Base-by-base conservation (phyloP, 1,140 invertebrate genomes). In the Zaprionus davidi region DNA sequence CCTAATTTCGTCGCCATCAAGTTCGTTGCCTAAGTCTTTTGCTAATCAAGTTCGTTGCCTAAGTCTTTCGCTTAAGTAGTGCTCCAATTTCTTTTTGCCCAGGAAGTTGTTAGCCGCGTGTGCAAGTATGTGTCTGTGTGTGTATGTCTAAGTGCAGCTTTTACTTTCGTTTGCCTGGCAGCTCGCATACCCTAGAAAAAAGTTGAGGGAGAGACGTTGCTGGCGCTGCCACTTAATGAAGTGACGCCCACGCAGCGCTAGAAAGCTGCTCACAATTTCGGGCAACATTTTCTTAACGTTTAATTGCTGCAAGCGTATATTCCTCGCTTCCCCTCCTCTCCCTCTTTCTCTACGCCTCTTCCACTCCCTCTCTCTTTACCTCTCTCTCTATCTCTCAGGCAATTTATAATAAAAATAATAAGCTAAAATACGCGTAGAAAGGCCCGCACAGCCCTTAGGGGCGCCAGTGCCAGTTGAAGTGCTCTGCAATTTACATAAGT, bases 1-100 rank as follows among this genome's bases (percentile, higher is more conserved):
- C 20, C 85, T 84, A 84, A 88, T 87, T 87, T 88, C 71, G 81
- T 74, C 75, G 79, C 71, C 17, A 78, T 13, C 28, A 56, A 56
- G 46, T 51, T 51, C 46, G 46, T 51, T 51, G 46, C 46, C 46
- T 24, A 57, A 7, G 56, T 34, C n/a, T 7, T 59, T 26, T 26
- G 24, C 85, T 88, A 81, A 36, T 20, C 66, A 26, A 78, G 59
- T 66, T 78, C 34, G 71, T 78, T 70, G 55, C 60, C 59, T 81
- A 68, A 78, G 71, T 78, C 71, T 67, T 78, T 77, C 31, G 57
- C 46, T 72, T 41, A 51, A 24, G 5, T 36, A n/a, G 36, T 71
- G 56, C 63, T 59, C 70, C 68, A 71, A 84, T 87, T 87, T 46
- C n/a, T 46, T 17, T n/a, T 17, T 20, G 41, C n/a, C 41, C 41